These are phyloP conservation scores for Lasioglossum leucozonium DNA, from an alignment of 2,888 invertebrate species.

Conservation along the genomic window DNA sequence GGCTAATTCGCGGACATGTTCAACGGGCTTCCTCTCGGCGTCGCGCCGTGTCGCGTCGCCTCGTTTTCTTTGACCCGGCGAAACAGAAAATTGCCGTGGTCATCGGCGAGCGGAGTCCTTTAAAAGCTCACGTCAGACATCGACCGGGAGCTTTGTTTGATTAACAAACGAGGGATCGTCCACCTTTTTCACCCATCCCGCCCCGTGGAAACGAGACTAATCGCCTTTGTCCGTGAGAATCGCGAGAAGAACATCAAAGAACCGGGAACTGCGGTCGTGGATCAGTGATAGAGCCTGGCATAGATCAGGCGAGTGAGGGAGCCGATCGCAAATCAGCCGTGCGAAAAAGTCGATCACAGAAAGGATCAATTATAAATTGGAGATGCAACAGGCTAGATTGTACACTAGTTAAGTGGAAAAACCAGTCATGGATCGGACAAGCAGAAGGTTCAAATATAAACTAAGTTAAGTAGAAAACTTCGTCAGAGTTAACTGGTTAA, in stretches of 20 bases:
- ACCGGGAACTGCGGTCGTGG: not conserved
- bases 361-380: not conserved
- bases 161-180: constrained; percentile 25
- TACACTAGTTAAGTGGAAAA: not conserved
- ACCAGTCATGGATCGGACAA: not conserved
- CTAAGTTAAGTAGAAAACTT: too few species aligned
- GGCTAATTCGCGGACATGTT: constrained; percentile 52
- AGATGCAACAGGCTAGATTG: too few species aligned
- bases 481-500: too few species aligned
- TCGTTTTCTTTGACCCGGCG: constrained; percentile 37
- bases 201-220: not conserved
- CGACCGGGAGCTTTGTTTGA: constrained; percentile 26
- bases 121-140: not conserved
- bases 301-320: not conserved
- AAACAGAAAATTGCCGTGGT: constrained; percentile 44
- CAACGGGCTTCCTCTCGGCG: constrained; percentile 3
- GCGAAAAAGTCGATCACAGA: not conserved
- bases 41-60: too few species aligned
- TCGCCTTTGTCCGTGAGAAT: not conserved
- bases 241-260: not conserved
- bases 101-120: constrained; percentile 6
- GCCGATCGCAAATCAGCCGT: not conserved
- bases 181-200: not conserved
- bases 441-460: not conserved
- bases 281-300: not conserved